phyloP scores from a whole-genome alignment of 2,113 vertebrate genomes.

The Collichthys lucidus region DNA sequence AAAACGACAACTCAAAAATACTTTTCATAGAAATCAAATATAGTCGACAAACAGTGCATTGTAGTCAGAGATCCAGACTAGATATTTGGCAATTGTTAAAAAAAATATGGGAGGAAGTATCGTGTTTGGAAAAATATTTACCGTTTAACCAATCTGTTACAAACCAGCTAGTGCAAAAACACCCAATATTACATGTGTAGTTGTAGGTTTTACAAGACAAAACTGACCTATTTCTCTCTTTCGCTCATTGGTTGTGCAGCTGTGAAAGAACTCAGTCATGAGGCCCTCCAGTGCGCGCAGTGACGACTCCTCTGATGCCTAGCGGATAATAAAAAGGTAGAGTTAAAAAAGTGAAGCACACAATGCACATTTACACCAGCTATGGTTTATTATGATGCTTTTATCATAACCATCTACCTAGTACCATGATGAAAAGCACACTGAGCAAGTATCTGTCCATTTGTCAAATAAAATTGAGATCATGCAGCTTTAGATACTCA shows the following conservation, averaged over 20 bases:
- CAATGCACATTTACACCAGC: background rate
- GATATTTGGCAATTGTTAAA: background rate
- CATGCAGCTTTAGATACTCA: background rate
- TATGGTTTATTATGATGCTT: background rate
- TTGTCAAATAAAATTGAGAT: background rate
- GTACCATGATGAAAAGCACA: background rate
- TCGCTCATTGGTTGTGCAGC: slow-evolving; percentile 95
- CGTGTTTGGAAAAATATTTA: background rate
- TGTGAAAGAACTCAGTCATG: slow-evolving; percentile 99
- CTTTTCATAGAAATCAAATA: background rate
- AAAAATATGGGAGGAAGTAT: background rate
- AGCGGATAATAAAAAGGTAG: slow-evolving; percentile 3
- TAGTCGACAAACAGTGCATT: background rate
- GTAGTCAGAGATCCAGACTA: background rate
- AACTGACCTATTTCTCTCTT: slow-evolving; percentile 97
- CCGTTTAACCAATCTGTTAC: background rate
- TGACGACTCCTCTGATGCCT: slow-evolving; percentile 96
- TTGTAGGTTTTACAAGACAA: background rate
- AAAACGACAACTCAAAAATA: slow-evolving; percentile 6
- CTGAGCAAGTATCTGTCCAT: background rate
- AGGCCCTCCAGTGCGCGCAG: slow-evolving; percentile 94
- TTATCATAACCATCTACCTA: background rate
- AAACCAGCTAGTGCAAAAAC: background rate
- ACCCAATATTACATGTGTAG: background rate
- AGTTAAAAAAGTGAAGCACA: background rate